Evolutionary conservation across 2,113 vertebrate genomes (phyloP).

Genomic region (Oxyruncus cristatus): DNA sequence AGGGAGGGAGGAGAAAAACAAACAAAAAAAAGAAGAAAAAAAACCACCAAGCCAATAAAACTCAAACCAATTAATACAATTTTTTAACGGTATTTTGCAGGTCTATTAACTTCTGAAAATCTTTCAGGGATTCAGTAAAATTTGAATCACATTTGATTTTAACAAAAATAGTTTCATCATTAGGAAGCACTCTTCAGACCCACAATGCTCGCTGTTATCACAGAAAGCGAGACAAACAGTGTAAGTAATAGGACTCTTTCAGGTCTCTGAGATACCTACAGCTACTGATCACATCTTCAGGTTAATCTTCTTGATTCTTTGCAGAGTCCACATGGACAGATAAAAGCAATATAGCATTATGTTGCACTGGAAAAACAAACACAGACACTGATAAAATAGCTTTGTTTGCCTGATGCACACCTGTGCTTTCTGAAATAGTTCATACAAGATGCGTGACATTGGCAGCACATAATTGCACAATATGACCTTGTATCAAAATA

Average conservation of each 20-base stretch:
- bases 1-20: background rate
- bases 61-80: accelerated
- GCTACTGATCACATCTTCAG: background rate
- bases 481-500: background rate
- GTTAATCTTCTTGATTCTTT: background rate
- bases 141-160: background rate
- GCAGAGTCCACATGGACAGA: background rate
- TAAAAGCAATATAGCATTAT: background rate
- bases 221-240: background rate
- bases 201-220: background rate
- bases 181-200: background rate
- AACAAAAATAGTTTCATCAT: background rate
- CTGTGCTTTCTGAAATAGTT: background rate
- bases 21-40: background rate
- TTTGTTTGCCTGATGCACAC: background rate
- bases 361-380: background rate
- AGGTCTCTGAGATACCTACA: background rate
- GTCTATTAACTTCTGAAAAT: background rate
- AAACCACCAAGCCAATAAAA: background rate
- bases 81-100: background rate
- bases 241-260: background rate
- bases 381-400: background rate
- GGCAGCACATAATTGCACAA: background rate
- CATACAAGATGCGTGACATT: background rate
- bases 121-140: background rate